Evolutionary conservation across 2,888 invertebrate genomes (phyloP).

Genomic region (Cyclophora punctaria): DNA sequence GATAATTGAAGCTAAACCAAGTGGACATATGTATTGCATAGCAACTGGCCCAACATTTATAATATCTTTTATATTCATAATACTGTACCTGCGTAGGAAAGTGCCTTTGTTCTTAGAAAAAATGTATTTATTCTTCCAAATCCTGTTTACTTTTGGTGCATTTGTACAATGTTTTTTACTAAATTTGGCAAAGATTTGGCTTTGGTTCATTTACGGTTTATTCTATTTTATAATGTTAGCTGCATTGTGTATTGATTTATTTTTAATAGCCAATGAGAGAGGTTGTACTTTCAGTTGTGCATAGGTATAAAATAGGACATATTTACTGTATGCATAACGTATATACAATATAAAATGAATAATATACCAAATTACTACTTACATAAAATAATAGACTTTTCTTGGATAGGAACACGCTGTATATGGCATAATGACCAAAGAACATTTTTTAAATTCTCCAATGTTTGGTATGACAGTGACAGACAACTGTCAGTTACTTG

Average conservation of each 20-base stretch:
- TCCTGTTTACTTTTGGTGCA: conserved; percentile 64
- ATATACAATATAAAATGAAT: no score
- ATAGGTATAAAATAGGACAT: conserved; percentile 19
- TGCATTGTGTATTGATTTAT: conserved; percentile 53
- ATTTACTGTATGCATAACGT: no score
- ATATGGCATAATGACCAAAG: no score
- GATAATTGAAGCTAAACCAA: conserved; percentile 40
- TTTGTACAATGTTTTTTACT: conserved; percentile 64
- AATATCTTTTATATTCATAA: conserved; percentile 56
- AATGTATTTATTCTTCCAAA: conserved; percentile 70
- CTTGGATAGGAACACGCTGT: no score
- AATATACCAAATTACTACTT: no score
- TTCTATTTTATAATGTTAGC: conserved; percentile 58
- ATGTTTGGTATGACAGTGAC: no score
- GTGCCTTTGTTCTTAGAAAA: conserved; percentile 68
- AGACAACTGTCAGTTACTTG: no score
- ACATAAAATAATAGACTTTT: no score
- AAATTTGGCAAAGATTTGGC: conserved; percentile 54
- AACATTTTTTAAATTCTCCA: no score
- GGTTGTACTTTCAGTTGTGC: conserved; percentile 70
- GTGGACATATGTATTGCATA: conserved; percentile 69
- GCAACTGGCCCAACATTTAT: conserved; percentile 60
- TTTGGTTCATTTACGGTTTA: conserved; percentile 61
- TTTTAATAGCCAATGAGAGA: conserved; percentile 64
- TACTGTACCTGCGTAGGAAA: conserved; percentile 57